A percentile compares a stretch with the other conserved stretches of the same genome.
phyloP scores from a whole-genome alignment of 2,113 vertebrate species.

The Crotalus helleri region DNA sequence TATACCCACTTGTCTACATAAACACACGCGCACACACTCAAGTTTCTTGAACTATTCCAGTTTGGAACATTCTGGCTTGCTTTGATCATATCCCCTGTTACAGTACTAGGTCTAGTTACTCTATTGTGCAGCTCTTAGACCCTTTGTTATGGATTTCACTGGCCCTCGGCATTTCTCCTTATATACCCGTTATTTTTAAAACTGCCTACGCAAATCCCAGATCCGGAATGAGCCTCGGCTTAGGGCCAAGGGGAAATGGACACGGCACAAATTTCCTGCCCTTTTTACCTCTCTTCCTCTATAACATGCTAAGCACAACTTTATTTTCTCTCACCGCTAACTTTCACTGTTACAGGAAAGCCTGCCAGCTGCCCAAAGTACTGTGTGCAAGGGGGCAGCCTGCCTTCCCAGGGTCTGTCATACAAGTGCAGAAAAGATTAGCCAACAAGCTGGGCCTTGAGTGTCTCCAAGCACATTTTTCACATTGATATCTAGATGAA shows the following conservation, averaged over 20 bases:
- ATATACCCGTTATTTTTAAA: slow-evolving; percentile 78
- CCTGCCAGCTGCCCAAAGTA: not conserved
- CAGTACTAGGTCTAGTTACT: slow-evolving; percentile 43
- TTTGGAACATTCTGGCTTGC: slow-evolving; percentile 27
- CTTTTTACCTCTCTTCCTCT: slow-evolving; percentile 72
- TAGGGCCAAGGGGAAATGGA: slow-evolving; percentile 74
- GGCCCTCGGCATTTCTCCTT: slow-evolving; percentile 58
- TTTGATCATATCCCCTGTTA: slow-evolving; percentile 60
- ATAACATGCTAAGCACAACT: slow-evolving; percentile 61
- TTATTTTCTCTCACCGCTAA: slow-evolving; percentile 62
- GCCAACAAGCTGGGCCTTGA: not conserved
- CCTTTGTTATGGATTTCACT: slow-evolving; percentile 32
- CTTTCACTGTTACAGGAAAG: slow-evolving; percentile 70
- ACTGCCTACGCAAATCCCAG: slow-evolving; percentile 75
- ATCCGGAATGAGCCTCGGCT: slow-evolving; percentile 70
- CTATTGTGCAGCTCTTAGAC: slow-evolving; percentile 14
- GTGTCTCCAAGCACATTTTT: not conserved
- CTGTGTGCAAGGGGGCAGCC: not conserved
- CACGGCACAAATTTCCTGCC: slow-evolving; percentile 74
- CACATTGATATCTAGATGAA: not conserved
- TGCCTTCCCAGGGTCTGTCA: rapidly evolving
- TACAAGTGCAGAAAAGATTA: rapidly evolving
- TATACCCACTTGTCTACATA: too few species aligned
- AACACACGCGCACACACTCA: not conserved
- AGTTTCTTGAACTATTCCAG: not conserved